Conservation (phyloP, 1,140 invertebrate species). For the Pararge aegeria region DNA sequence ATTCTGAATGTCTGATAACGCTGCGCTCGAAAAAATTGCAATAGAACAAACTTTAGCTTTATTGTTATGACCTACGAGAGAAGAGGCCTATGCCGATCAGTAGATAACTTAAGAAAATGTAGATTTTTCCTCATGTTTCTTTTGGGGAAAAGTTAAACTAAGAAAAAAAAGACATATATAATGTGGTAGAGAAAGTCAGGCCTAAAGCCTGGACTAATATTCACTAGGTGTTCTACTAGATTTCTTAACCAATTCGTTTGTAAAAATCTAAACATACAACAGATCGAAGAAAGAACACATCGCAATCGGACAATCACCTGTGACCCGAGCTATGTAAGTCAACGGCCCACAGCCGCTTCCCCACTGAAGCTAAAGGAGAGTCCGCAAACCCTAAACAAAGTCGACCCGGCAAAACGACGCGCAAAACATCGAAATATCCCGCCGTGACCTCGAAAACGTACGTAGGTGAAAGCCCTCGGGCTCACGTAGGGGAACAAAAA, state of each 20-base stretch:
- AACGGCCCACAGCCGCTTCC: slow-evolving; percentile 33
- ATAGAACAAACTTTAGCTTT: no score
- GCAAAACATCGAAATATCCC: slow-evolving; percentile 69
- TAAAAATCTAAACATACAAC: background rate
- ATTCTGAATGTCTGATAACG: no score
- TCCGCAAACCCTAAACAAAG: slow-evolving; percentile 51
- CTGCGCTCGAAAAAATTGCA: no score
- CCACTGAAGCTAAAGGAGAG: slow-evolving; percentile 31
- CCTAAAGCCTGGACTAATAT: no score
- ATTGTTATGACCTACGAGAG: no score
- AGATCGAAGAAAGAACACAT: background rate
- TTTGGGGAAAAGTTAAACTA: no score
- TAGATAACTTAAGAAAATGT: no score
- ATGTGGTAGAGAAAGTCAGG: no score
- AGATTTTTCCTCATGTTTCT: no score
- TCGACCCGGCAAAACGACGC: slow-evolving; percentile 54
- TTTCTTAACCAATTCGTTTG: background rate
- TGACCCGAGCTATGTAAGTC: slow-evolving; percentile 21
- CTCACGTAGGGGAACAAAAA: slow-evolving; percentile 74
- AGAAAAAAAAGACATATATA: no score
- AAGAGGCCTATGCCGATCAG: no score
- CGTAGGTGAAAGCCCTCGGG: slow-evolving; percentile 70
- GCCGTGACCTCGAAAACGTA: slow-evolving; percentile 77
- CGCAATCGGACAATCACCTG: slow-evolving; percentile 1
- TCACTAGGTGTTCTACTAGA: no score